Evolutionary conservation across 2,113 vertebrate genomes (phyloP).

Genomic region (Chlorodrepanis virens): DNA sequence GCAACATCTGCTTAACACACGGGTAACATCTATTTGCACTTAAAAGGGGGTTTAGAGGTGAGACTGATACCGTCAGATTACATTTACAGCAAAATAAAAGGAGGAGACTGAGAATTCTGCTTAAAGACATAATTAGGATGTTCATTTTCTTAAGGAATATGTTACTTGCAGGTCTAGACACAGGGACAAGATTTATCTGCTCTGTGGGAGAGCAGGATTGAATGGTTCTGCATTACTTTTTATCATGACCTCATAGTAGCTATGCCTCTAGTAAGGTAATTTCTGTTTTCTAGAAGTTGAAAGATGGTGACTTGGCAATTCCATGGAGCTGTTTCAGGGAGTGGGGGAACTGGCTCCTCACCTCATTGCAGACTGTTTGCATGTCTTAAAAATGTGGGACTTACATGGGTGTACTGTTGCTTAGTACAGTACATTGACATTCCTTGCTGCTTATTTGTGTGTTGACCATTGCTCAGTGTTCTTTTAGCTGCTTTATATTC

Average conservation of each 20-base stretch:
- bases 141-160: not conserved
- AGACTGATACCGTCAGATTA: not conserved
- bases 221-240: not conserved
- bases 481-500: not conserved
- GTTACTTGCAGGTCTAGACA: not conserved
- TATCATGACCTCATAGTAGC: not conserved
- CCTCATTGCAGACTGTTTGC: not conserved
- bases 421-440: not conserved
- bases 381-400: not conserved
- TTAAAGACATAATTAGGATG: not conserved
- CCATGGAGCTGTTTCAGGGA: not conserved
- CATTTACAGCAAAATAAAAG: not conserved
- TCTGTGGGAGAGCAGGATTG: not conserved
- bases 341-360: accelerated
- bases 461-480: not conserved
- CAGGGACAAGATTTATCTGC: conserved; percentile 1
- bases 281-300: not conserved
- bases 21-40: not conserved
- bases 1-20: not conserved
- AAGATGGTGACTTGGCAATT: not conserved
- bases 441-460: not conserved
- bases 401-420: not conserved
- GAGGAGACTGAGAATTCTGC: not conserved
- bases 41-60: not conserved
- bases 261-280: not conserved